phyloP scores from a whole-genome alignment of 1,140 invertebrate species.

The Platorchestia sp. region DNA sequence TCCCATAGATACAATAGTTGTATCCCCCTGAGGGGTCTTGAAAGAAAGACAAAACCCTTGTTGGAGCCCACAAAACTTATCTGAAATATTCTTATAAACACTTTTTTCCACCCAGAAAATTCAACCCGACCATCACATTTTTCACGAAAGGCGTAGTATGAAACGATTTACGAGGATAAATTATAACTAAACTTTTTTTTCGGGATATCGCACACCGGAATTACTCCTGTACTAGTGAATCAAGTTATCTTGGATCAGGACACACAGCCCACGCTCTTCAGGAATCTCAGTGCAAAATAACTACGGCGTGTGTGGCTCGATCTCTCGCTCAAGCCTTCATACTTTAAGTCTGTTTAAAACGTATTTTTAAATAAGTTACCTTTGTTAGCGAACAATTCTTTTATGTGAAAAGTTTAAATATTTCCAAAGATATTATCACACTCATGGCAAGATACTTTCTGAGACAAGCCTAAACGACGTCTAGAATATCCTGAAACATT shows the following conservation, averaged over 20 bases:
- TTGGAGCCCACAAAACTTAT: too few species aligned
- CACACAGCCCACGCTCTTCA: neutral
- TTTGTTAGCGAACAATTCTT: neutral
- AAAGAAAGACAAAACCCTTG: too few species aligned
- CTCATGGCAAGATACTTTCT: neutral
- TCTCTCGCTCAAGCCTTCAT: neutral
- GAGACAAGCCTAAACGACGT: neutral
- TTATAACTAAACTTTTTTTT: neutral
- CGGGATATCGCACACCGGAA: neutral
- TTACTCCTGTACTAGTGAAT: neutral
- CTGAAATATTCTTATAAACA: too few species aligned
- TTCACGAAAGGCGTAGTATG: neutral
- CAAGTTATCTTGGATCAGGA: neutral
- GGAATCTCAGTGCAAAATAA: neutral
- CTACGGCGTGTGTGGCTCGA: neutral
- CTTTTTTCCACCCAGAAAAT: neutral
- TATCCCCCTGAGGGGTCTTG: too few species aligned
- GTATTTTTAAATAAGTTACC: neutral
- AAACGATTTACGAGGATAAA: too few species aligned
- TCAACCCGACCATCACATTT: neutral
- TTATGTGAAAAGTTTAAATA: neutral
- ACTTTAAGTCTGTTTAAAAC: neutral
- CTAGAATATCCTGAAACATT: too few species aligned
- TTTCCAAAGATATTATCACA: neutral
- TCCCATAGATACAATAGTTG: too few species aligned